These are phyloP conservation scores for Prochilodus magdalenae DNA, from an alignment of 2,113 vertebrate species.

Conservation along the genomic window DNA sequence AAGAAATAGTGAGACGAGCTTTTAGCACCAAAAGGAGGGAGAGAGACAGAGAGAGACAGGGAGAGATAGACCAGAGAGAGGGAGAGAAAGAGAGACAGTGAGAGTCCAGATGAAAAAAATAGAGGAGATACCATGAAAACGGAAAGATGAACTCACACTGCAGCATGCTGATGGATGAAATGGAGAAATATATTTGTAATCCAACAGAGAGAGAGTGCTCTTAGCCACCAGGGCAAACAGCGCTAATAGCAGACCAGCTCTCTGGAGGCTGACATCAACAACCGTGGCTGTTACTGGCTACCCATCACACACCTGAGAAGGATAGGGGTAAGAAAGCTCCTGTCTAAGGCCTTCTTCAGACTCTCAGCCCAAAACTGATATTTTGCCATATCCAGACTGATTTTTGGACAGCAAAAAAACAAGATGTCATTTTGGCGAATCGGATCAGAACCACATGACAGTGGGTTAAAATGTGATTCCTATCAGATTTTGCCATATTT, in stretches of 20 bases:
- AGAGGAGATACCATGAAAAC: constrained; percentile 9
- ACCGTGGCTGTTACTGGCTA: neutral
- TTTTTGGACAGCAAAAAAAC: no score
- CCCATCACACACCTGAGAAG: neutral
- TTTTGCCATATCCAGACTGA: no score
- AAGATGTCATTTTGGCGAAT: no score
- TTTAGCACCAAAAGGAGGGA: constrained; percentile 11
- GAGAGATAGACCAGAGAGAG: no score
- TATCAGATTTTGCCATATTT: no score
- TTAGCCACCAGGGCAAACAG: neutral
- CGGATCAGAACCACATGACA: no score
- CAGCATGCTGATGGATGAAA: neutral
- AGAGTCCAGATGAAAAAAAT: constrained; percentile 1
- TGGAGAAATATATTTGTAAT: constrained; percentile 8
- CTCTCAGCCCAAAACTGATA: no score
- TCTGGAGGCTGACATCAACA: constrained; percentile 5
- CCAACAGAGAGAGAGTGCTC: constrained; percentile 1
- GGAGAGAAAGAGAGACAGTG: neutral
- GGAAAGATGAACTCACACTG: neutral
- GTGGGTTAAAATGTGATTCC: no score
- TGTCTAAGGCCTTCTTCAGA: no score
- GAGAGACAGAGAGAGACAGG: neutral
- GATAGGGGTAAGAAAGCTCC: neutral
- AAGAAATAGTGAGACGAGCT: constrained; percentile 2
- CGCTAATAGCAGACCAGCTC: constrained; percentile 12